A percentile compares a stretch with the other conserved stretches of the same genome.
Conservation (phyloP, 1,140 invertebrate species). For the Fopius arisanus region DNA sequence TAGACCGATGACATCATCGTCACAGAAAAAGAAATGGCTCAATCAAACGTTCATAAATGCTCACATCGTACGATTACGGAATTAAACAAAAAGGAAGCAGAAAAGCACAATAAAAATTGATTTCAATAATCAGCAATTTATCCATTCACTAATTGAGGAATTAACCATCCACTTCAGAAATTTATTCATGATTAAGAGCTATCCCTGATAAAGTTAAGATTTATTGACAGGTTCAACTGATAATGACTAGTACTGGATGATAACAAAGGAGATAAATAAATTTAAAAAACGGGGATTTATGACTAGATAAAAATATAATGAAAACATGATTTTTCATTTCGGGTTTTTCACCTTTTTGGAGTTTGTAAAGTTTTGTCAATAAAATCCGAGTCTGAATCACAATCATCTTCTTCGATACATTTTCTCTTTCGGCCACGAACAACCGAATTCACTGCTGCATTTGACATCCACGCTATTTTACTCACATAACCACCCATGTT, state of each 20-base stretch:
- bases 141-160: not conserved
- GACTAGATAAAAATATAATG: too few relatives aligned
- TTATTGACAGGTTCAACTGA: not conserved
- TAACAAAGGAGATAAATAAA: too few relatives aligned
- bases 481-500: slow-evolving; percentile 61
- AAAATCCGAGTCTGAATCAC: slow-evolving; percentile 56
- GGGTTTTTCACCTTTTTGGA: slow-evolving; percentile 53
- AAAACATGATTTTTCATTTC: too few relatives aligned
- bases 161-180: not conserved
- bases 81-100: not conserved
- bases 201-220: not conserved
- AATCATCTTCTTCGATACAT: slow-evolving; percentile 58
- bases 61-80: not conserved
- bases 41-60: slow-evolving; percentile 14
- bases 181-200: not conserved
- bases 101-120: not conserved
- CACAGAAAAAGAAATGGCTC: slow-evolving; percentile 36
- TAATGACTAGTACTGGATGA: too few relatives aligned
- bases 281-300: too few relatives aligned
- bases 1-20: slow-evolving; percentile 38
- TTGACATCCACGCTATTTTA: slow-evolving; percentile 56
- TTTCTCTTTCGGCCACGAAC: slow-evolving; percentile 60
- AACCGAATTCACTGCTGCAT: slow-evolving; percentile 56
- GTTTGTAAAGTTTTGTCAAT: slow-evolving; percentile 62
- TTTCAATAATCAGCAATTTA: not conserved